Evolutionary conservation across 64 coral and sea anemone genomes (phyloP), one percentile per base, ranked within the genome.

Genomic region (Pocillopora verrucosa): DNA sequence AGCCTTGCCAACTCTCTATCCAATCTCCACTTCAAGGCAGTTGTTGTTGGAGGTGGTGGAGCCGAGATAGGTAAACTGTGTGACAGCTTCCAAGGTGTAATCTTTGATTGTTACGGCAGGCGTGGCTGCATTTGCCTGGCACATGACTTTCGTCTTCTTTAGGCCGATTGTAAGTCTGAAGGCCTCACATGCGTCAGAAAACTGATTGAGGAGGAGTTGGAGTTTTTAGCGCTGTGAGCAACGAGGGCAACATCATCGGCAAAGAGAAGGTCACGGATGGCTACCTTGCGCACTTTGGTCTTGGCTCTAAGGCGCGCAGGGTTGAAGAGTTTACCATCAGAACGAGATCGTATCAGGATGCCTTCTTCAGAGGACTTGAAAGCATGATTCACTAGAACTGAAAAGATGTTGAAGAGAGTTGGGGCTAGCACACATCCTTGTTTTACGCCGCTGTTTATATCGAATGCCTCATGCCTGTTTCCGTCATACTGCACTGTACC

Each of bases 361-460:
- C 35, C 22, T 10, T 62, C 20, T 84, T 59, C 16, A 36, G 81
- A 17, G 10, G 58, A 26, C 11, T 60, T 24, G 35, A 84, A 84
- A 20, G 81, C 60, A 68, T 84, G 11, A 11, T 38, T 61, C 13
- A 84, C 59, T 13, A 84, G 56, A 13, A 85, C 15, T 65, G 82
- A 56, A 30, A 69, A 35, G 22, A 85, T 85, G 12, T 60, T 30
- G 26, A 85, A 85, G 82, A 85, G 82, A 10, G 82, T 85, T 12
- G 60, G 60, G 58, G 78, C 78, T 13, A 58, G 78, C 7, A 81
- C 78, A 56, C 78, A 81, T 34, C 78, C 78, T 81, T 81, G 78
- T 81, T 51, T 81, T 16, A 81, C 0, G 11, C 37, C 56, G 56
- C 78, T 58, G 78, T 15, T 34, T 13, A 81, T 81, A n/a, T 81